Base-by-base conservation (phyloP, 2,113 vertebrate genomes). In the Myotis yumanensis region DNA sequence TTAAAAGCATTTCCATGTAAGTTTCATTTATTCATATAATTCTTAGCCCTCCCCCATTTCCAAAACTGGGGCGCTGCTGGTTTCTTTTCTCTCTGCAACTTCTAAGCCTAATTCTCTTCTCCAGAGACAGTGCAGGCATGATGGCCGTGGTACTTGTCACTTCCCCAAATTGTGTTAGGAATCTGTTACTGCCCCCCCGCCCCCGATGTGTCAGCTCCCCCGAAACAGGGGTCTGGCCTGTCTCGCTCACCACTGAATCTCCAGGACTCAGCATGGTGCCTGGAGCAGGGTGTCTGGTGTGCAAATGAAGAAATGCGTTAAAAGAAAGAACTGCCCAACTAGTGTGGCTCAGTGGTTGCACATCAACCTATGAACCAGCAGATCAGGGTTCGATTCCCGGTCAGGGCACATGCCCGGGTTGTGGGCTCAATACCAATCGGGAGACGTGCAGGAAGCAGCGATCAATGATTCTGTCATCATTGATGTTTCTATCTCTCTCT, bases 141-240 rank as follows among this genome's bases (percentile, higher is more conserved):
- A 48, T 12, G 52, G 11, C 0, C 1, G 17, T 1, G 16, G n/a
- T 4, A 11, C 11, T 4, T 12, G 2, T 25, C 59, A 5, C 20
- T 23, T 77, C 81, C 77, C 51, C 51, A 46, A 46, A 48, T 0
- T 2, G 40, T 43, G 28, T 40, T 14, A 2, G 2, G 9, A 22
- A 37, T 25, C n/a, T 35, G 43, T 16, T 32, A 37, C 32, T 30
- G 28, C 23, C 66, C 48, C 66, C 48, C 54, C 6, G 6, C 6
- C 35, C 5, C 5, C 2, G 62, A 68, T 35, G 7, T 20, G 0
- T 14, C 66, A 10, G n/a, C 22, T 11, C n/a, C 46, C 28, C 30
- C 48, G 0, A 0, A 69, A 69, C 25, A 0, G 43, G 25, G 72
- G 7, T 18, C 59, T 76, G 6, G 23, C 64, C 52, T 68, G 4